Evolutionary conservation across 2,888 invertebrate genomes (phyloP), one percentile per base, ranked within the genome.

Genomic region (Thera obeliscata): DNA sequence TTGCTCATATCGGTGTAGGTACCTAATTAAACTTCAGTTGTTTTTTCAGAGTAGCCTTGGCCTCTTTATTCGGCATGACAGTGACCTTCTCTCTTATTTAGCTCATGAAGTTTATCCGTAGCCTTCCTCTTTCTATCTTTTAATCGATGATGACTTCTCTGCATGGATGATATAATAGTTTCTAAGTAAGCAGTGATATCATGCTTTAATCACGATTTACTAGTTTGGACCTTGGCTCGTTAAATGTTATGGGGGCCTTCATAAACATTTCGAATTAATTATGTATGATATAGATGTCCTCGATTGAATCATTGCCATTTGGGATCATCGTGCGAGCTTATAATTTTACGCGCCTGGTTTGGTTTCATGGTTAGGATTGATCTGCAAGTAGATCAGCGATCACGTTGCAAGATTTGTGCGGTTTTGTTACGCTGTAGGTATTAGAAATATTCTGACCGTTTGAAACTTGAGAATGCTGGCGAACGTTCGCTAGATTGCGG

Each of bases 381-480:
- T 22, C 22, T 22, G 22, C 22, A 22, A 22, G 22, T 52, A 41
- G 49, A 12, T 9, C 9, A 50, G 36, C 9, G 38, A 60, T 84
- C 79, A 73, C 60, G 77, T 85, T 73, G 74, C 79, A 75, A 78
- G 2, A 74, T 82, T 84, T 63, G 78, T 67, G 70, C 65, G 66
- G 36, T 68, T 78, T 75, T 61, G 64, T 33, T 65, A 46, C 43
- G 43, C 9, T 46, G 7, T 5, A 43, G 5, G 58, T 33, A 54
- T 55, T 76, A 80, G 79, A 78, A 79, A 78, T 74, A 70, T 71
- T 78, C 73, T 76, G 75, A 78, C 64, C 71, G 78, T 73, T 70
- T 66, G 88, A 85, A 88, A 90, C 77, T 77, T 77, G 85, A 90
- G 85, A 87, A 84, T 80, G 78, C 74, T 77, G 77, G 85, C 78